Evolutionary conservation across 2,888 invertebrate species (phyloP), one percentile per base, ranked within the genome.

Genomic region (Lepidocyrtoides sp.): DNA sequence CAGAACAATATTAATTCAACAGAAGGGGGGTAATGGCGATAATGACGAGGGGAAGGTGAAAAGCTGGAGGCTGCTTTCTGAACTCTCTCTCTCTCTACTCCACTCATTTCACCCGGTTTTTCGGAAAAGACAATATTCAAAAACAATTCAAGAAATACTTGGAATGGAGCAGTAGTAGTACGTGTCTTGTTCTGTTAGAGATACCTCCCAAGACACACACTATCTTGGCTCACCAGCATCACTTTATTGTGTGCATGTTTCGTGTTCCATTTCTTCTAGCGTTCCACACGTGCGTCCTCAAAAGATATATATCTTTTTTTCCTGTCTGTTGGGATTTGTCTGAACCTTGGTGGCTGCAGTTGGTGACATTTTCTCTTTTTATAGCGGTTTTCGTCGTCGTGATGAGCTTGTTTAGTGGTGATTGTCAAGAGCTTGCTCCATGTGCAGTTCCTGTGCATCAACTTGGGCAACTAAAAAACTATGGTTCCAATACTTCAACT

Each of bases 321-420:
- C 36, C 36, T 7, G 36, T 7, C 36, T 7, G 2, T 7, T 36
- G 36, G 36, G 7, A 36, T 36, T 36, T 36, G 54, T 20, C 0
- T 2, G 2, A 17, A 17, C 48, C 2, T 48, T 10, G 10, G 10
- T 48, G 54, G 14, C 48, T 4, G 14, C 48, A 48, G 14, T 17
- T n/a, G n/a, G n/a, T n/a, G n/a, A 12, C 17, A 17, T 54, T 17
- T 17, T 17, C 17, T 17, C 17, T 5, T 72, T 72, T 72, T 72
- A 20, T 44, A 0, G 20, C 14, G 20, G 1, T 44, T n/a, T 0
- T 66, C 66, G 72, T 41, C 32, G 82, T 89, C 83, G 90, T 79
- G 77, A 91, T 91, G 90, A 91, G 90, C 90, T 91, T 91, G 85
- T 91, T 91, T 57, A 91, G 90, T 79, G 90, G 90, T 4, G 85